Conservation (phyloP, 1,140 invertebrate genomes). For the Himalopsyche phryganea region DNA sequence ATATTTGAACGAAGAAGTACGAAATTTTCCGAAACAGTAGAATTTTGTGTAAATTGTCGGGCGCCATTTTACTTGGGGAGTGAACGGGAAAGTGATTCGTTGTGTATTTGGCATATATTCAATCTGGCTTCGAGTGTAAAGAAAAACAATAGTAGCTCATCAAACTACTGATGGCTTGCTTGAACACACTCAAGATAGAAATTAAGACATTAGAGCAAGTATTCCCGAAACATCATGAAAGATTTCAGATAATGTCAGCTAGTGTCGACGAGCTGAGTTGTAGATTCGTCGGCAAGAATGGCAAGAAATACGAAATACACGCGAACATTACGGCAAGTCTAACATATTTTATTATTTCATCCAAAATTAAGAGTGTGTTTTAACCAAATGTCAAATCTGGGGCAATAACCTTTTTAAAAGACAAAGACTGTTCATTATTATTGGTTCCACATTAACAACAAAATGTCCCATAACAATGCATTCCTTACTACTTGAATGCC, state of each 20-base stretch:
- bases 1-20: no score
- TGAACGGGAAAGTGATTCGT: conserved; percentile 21
- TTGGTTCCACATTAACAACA: conserved; percentile 24
- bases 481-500: not conserved
- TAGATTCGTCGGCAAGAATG: conserved; percentile 91
- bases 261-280: conserved; percentile 97
- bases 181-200: conserved; percentile 96
- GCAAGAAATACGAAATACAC: conserved; percentile 94
- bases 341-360: no score
- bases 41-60: conserved; percentile 13
- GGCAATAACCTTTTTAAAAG: conserved; percentile 10
- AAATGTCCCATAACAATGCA: conserved; percentile 20
- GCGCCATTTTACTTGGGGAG: conserved; percentile 53
- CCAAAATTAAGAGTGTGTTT: not conserved
- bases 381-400: not conserved
- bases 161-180: conserved; percentile 78
- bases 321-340: conserved; percentile 95
- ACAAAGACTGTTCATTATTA: conserved; percentile 25
- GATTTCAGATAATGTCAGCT: conserved; percentile 95
- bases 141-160: conserved; percentile 17
- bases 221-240: conserved; percentile 93
- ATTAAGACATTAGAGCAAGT: conserved; percentile 93
- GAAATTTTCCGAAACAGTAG: not conserved
- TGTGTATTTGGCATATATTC: conserved; percentile 20
- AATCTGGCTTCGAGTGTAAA: conserved; percentile 6